Base-by-base conservation (phyloP, 1,140 invertebrate species). In the Rhagoletis pomonella region DNA sequence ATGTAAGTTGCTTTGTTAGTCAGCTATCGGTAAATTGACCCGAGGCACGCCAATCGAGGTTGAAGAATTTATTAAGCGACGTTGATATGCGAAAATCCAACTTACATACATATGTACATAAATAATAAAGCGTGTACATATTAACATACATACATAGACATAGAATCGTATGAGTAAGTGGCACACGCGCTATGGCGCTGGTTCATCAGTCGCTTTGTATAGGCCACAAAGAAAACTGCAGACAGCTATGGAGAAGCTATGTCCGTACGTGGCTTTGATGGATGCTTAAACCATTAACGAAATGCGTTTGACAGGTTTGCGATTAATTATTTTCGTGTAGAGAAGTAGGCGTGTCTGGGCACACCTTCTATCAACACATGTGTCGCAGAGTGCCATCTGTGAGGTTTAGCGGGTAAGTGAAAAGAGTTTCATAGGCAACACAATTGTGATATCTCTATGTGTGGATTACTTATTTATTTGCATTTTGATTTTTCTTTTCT, bases 221-320 rank as follows among this genome's bases (percentile, higher is more conserved):
- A 42, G 39, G 73, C 4, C 29, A 17, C 60, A 62, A n/a, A 17
- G 12, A 14, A 5, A 3, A 62, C 60, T 17, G 60, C 0, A 62
- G n/a, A 62, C n/a, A 14, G 60, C 60, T 64, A 5, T 17, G 17
- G 9, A 64, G 10, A 64, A n/a, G 64, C 17, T 55, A n/a, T 81
- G 60, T 62, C 4, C 17, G 60, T 62, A n/a, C 17, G 60, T 12
- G n/a, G 60, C n/a, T 58, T 19, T 81, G 73, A 81, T 81, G 6
- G 73, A 81, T 14, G 6, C 47, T 55, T 81, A 47, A 81, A 47
- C 29, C 73, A 81, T 81, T 81, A 81, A 81, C 47, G 73, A 81
- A 81, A 55, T 81, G n/a, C 47, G 73, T 81, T 81, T 81, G 73
- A 81, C 73, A 81, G 73, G 73, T 81, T 81, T 81, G 73, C 73